Evolutionary conservation across 2,113 vertebrate species (phyloP), one percentile per base, ranked within the genome.

Genomic region (Misgurnus mizolepis): DNA sequence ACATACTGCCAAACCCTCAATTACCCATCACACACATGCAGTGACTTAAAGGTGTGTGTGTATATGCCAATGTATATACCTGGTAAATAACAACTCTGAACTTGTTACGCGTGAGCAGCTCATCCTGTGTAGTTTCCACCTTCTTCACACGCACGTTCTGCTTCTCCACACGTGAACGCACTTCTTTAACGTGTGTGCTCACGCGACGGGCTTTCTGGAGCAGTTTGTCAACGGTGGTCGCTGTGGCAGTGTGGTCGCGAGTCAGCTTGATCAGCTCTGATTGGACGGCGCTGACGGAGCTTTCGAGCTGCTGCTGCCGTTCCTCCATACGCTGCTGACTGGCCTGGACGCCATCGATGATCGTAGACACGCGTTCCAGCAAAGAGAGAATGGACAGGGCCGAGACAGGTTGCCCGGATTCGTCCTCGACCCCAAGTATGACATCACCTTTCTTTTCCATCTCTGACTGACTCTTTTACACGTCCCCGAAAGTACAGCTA

Each of bases 11-110:
- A 65, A 43, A 80, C 58, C 34, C 34, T 22, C 27, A 65, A 8
- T 71, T 17, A 17, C 27, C 22, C 40, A 71, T 41, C 27, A 72
- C 67, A 27, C 34, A 65, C 78, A 78, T 45, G 55, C n/a, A 4
- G 40, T 0, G 34, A 58, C 0, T 58, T 18, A 14, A 7, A 39
- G 40, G 53, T 50, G 7, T 11, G n/a, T n/a, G 41, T 80, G 45
- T 58, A 15, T 43, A 14, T 7, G 55, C 3, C 6, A 58, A 7
- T n/a, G 22, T 27, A 5, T 71, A 71, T 92, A 99, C 98, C 96
- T 99, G 98, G 73, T 97, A 99, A 90, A 99, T 98, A 27, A 99
- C 95, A 4, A 99, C 98, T 0, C 96, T 91, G 87, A 98, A 99
- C 91, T 94, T 97, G 93, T 98, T 99, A 85, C 97, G 95, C 41